Percentiles rank a stretch among this genome's conserved stretches.
These are phyloP conservation scores for Phymorhynchus buccinoides DNA, from an alignment of 1,140 invertebrate species.

Conservation along the genomic window DNA sequence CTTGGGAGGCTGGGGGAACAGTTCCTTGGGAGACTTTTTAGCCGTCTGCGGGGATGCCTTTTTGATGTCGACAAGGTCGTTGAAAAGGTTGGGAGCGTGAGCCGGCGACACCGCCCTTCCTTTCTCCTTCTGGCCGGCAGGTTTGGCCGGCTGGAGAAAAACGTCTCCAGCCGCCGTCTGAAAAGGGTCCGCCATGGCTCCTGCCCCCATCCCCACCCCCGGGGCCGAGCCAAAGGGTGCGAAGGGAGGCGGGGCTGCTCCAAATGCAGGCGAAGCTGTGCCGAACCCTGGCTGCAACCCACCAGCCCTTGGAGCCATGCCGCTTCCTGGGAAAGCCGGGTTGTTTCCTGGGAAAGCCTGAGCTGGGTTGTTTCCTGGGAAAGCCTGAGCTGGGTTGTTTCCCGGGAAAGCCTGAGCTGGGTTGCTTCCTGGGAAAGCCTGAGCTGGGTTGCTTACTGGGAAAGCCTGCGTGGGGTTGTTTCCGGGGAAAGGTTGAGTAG, in stretches of 20 bases:
- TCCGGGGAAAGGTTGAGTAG: background rate
- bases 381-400: too few species aligned
- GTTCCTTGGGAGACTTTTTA: slow-evolving; percentile 56
- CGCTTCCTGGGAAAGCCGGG: slow-evolving; percentile 15
- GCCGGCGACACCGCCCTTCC: slow-evolving; percentile 22
- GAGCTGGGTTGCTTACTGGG: slow-evolving; percentile 17
- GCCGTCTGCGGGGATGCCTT: slow-evolving; percentile 41
- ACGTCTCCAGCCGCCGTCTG: slow-evolving; percentile 1
- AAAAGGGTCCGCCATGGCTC: slow-evolving; percentile 28
- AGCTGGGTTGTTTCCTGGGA: too few species aligned
- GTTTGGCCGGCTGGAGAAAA: slow-evolving; percentile 43
- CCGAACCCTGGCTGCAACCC: background rate
- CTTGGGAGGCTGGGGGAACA: slow-evolving; percentile 56
- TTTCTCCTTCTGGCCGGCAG: slow-evolving; percentile 30
- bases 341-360: too few species aligned
- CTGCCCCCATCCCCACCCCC: slow-evolving; percentile 2
- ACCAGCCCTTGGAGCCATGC: background rate
- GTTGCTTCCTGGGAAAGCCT: background rate
- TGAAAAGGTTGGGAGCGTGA: slow-evolving; percentile 55
- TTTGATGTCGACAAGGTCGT: slow-evolving; percentile 62
- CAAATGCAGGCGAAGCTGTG: background rate
- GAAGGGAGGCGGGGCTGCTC: background rate
- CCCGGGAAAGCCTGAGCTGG: slow-evolving; percentile 17
- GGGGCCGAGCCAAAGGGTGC: slow-evolving; percentile 11
- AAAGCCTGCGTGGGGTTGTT: too few species aligned